A percentile compares a stretch with the other conserved stretches of the same genome.
These are phyloP conservation scores for Saturnia japonica DNA, from an alignment of 2,888 invertebrate genomes.

Conservation along the genomic window DNA sequence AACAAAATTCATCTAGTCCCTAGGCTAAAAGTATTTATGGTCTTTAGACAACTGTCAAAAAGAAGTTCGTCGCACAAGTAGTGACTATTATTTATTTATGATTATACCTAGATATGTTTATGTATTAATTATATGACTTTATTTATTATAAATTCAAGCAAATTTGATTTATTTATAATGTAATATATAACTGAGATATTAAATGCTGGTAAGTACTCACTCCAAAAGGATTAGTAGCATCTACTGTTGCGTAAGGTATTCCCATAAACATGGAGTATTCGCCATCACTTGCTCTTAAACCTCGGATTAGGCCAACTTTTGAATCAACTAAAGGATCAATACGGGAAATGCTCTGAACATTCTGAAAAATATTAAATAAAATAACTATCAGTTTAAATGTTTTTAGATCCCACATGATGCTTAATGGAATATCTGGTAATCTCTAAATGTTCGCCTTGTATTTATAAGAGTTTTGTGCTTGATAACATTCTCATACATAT, in stretches of 20 bases:
- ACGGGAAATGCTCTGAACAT: slow-evolving; percentile 33
- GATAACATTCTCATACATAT: slow-evolving; percentile 12
- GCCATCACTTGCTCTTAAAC: slow-evolving; percentile 51
- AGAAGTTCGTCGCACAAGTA: too few species aligned
- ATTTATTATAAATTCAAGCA: too few species aligned
- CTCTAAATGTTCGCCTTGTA: background rate
- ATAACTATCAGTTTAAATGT: slow-evolving; percentile 26
- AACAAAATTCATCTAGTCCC: too few species aligned
- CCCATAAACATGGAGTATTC: slow-evolving; percentile 59
- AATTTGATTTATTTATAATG: background rate
- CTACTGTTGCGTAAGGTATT: slow-evolving; percentile 57
- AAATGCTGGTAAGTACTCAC: slow-evolving; percentile 40
- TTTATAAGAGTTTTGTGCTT: slow-evolving; percentile 2
- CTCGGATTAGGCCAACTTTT: slow-evolving; percentile 50
- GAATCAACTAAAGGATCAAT: slow-evolving; percentile 55
- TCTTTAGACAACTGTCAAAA: background rate
- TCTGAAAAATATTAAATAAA: slow-evolving; percentile 27
- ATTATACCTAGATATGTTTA: too few species aligned
- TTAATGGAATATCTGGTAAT: background rate
- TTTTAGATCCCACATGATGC: slow-evolving; percentile 31
- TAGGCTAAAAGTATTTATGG: too few species aligned
- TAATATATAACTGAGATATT: background rate
- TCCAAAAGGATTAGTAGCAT: slow-evolving; percentile 54
- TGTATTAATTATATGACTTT: too few species aligned
- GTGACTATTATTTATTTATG: too few species aligned